phyloP scores from a whole-genome alignment of 2,888 invertebrate genomes.

The Drosophila melanosoma region DNA sequence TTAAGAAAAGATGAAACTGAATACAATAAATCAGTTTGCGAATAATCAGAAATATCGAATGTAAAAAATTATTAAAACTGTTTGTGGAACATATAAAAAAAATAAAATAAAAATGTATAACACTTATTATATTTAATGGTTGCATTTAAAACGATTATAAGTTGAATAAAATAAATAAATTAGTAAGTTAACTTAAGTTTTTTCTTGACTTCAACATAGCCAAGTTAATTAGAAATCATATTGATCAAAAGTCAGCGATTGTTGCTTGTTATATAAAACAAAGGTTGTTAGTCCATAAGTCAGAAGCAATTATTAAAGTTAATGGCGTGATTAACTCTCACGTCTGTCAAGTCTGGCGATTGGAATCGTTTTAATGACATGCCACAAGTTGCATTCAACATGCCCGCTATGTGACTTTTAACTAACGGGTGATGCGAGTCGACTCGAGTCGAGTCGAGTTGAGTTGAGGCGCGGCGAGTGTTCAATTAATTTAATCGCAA shows the following conservation, averaged over 20 bases:
- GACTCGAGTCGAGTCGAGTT: background rate
- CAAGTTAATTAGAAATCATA: background rate
- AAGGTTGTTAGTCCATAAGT: slow-evolving; percentile 3
- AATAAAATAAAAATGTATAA: background rate
- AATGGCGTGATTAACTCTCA: slow-evolving; percentile 12
- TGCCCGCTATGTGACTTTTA: slow-evolving; percentile 8
- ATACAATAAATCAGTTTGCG: background rate
- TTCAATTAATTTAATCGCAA: slow-evolving; percentile 71
- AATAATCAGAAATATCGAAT: background rate
- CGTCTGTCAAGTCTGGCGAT: slow-evolving; percentile 24
- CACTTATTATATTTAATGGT: background rate
- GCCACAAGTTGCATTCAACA: slow-evolving; percentile 22
- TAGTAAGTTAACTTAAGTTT: background rate
- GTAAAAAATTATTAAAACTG: background rate
- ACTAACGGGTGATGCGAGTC: background rate
- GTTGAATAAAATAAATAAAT: background rate
- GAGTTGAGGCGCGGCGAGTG: background rate
- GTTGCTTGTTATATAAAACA: background rate
- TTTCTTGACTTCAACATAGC: background rate
- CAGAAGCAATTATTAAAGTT: slow-evolving; percentile 14
- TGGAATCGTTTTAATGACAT: slow-evolving; percentile 33
- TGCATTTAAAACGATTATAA: background rate
- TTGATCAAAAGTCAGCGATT: background rate
- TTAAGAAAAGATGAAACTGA: background rate
- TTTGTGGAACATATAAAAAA: background rate